A percentile compares a stretch with the other conserved stretches of the same genome.
Conservation (phyloP, 2,888 invertebrate species). For the Cosmia pyralina region DNA sequence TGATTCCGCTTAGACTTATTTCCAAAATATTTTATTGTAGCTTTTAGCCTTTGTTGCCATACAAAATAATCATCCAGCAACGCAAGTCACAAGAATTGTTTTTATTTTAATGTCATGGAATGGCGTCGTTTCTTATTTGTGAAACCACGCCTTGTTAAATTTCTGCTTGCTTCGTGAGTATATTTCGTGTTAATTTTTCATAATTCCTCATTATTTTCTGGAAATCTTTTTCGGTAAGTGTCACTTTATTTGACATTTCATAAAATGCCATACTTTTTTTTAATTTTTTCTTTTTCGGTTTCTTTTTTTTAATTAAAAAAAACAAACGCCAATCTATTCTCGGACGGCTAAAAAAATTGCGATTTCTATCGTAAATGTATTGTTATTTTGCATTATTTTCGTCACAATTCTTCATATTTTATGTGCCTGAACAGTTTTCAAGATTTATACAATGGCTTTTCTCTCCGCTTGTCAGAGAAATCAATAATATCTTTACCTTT, state of each 20-base stretch:
- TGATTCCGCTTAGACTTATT: neutral
- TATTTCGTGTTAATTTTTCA: neutral
- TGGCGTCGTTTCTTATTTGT: conserved; percentile 53
- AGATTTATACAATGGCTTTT: conserved; percentile 24
- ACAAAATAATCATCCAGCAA: conserved; percentile 25
- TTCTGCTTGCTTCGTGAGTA: neutral
- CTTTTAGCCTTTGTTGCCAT: conserved; percentile 36
- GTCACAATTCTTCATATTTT: conserved; percentile 11
- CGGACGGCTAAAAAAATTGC: conserved; percentile 58
- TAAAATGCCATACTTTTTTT: conserved; percentile 77
- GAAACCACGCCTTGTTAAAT: conserved; percentile 45
- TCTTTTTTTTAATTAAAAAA: conserved; percentile 85
- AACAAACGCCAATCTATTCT: conserved; percentile 84
- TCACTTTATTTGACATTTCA: conserved; percentile 72
- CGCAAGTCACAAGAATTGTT: neutral
- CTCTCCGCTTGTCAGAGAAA: conserved; percentile 34
- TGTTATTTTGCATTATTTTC: conserved; percentile 28
- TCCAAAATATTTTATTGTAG: neutral
- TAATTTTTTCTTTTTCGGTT: conserved; percentile 69
- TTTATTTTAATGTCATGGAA: conserved; percentile 39
- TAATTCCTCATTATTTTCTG: conserved; percentile 17
- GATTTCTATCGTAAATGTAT: conserved; percentile 61
- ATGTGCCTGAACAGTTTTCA: conserved; percentile 17
- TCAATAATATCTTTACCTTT: conserved; percentile 66
- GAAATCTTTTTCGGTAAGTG: conserved; percentile 43